phyloP scores from a whole-genome alignment of 2,888 invertebrate genomes.

The Pterostichus madidus region DNA sequence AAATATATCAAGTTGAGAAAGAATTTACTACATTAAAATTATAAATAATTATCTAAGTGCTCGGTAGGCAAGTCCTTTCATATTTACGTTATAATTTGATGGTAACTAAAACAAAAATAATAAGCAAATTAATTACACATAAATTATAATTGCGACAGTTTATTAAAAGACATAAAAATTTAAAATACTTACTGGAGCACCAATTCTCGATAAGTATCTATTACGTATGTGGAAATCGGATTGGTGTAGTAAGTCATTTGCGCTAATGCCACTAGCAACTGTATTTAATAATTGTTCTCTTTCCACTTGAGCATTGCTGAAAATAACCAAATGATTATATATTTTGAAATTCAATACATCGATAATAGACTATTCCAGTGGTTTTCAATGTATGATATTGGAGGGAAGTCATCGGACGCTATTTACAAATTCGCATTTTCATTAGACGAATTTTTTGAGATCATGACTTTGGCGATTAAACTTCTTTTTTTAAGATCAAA shows the following conservation, averaged over 20 bases:
- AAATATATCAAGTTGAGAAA: constrained; percentile 21
- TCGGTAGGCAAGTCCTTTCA: constrained; percentile 74
- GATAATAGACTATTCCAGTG: no score
- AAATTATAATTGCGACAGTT: constrained; percentile 59
- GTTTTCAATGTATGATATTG: no score
- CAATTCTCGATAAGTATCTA: constrained; percentile 81
- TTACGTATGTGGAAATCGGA: constrained; percentile 81
- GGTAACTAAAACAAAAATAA: constrained; percentile 73
- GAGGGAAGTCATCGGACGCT: no score
- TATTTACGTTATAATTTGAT: constrained; percentile 74
- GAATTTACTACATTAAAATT: constrained; percentile 16
- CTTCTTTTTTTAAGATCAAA: no score
- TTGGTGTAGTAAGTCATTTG: constrained; percentile 74
- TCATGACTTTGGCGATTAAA: no score
- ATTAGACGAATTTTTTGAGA: no score
- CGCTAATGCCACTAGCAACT: constrained; percentile 69
- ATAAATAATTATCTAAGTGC: constrained; percentile 72
- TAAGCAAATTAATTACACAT: constrained; percentile 67
- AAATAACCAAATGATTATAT: constrained; percentile 34
- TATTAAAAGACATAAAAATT: constrained; percentile 63
- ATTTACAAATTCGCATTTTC: no score
- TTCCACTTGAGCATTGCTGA: constrained; percentile 78
- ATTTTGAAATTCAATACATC: constrained; percentile 26
- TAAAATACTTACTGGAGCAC: constrained; percentile 79
- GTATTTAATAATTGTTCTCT: constrained; percentile 79